A percentile compares a stretch with the other conserved stretches of the same genome.
Evolutionary conservation across 2,113 vertebrate genomes (phyloP).

Genomic region (Ophthalmolycus amberensis): DNA sequence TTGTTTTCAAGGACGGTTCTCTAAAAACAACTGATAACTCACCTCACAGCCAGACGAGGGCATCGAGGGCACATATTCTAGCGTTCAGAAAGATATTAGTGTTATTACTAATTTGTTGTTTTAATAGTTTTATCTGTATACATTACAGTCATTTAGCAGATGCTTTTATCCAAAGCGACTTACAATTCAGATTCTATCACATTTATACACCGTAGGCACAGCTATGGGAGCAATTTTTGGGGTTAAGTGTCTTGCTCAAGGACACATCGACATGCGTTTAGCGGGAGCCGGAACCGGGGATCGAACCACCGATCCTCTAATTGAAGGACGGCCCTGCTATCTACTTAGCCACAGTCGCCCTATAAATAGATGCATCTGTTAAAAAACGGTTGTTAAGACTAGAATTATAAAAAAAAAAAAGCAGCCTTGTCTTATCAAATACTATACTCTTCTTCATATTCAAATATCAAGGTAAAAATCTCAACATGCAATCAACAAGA

Average conservation of each 20-base stretch:
- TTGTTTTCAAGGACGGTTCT: slow-evolving; percentile 36
- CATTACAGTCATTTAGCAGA: too few species aligned
- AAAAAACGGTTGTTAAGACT: neutral
- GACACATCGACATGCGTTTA: too few species aligned
- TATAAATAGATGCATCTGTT: neutral
- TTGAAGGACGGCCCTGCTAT: too few species aligned
- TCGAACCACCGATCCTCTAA: too few species aligned
- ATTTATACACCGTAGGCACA: too few species aligned
- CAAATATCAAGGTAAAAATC: neutral
- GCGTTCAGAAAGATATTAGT: neutral
- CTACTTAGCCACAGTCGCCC: too few species aligned
- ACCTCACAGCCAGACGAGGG: neutral
- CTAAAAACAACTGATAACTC: slow-evolving; percentile 29
- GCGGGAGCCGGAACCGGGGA: too few species aligned
- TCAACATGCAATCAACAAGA: neutral
- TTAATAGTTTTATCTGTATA: neutral
- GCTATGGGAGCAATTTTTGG: too few species aligned
- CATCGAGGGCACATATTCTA: neutral
- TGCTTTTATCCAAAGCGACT: too few species aligned
- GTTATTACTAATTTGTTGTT: neutral
- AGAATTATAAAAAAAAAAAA: neutral
- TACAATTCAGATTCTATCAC: too few species aligned
- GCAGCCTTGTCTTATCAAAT: neutral
- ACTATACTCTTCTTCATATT: neutral
- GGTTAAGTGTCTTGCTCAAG: too few species aligned